Conservation (phyloP, 2,888 invertebrate species). For the Papilio demoleus region DNA sequence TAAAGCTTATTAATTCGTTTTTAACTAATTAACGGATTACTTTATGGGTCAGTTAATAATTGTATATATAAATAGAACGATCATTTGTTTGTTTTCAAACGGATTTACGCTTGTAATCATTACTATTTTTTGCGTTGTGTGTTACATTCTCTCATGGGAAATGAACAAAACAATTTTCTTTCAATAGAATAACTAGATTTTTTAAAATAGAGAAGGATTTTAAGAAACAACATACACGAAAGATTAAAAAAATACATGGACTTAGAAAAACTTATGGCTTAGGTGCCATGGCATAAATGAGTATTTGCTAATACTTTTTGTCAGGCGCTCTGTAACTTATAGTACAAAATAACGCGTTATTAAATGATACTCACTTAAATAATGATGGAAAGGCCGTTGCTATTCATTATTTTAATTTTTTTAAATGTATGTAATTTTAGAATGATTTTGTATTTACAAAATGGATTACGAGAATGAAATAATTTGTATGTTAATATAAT, state of each 20-base stretch:
- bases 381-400: too few relatives aligned
- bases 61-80: constrained; percentile 13
- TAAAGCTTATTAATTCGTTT: background rate
- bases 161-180: background rate
- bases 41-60: constrained; percentile 29
- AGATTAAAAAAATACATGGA: background rate
- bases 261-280: background rate
- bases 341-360: background rate
- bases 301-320: constrained; percentile 11
- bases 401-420: too few relatives aligned
- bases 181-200: background rate
- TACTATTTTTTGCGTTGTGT: background rate
- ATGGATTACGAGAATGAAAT: too few relatives aligned
- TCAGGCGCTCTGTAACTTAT: background rate
- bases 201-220: background rate
- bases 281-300: too few relatives aligned
- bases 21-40: constrained; percentile 1
- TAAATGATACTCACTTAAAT: too few relatives aligned
- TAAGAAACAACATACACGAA: background rate
- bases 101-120: constrained; percentile 20
- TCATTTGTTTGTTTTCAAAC: constrained; percentile 17
- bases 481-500: too few relatives aligned
- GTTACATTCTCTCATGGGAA: background rate
- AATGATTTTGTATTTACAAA: too few relatives aligned
- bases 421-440: too few relatives aligned